Base-by-base conservation (phyloP, 2,797 vertebrate genomes). In the Rhinogobio ventralis region DNA sequence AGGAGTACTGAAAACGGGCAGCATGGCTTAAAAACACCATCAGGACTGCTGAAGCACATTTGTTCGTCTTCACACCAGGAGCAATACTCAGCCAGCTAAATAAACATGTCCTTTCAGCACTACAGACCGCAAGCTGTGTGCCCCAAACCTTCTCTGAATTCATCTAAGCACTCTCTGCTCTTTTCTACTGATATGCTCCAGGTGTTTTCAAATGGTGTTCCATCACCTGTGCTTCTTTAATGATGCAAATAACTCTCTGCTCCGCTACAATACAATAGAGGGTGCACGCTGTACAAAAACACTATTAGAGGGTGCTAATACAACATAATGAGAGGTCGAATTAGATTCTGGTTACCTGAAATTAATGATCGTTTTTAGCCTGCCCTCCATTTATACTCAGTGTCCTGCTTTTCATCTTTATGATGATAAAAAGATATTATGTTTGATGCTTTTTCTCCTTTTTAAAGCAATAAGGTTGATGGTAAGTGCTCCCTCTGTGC, bases 51-150 rank as follows among this genome's bases (percentile, higher is more conserved):
- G 51, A 53, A 88, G 91, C 89, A 92, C 94, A 93, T 93, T 92
- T 94, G 93, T 90, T 92, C 89, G 67, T 84, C 76, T 91, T 92
- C 91, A 90, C 93, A 91, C 90, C 85, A 86, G 71, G 73, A 85
- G 79, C 42, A n/a, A 69, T 75, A 69, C 85, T 53, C 72, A 15
- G 62, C 25, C 83, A 72, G 81, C 83, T 77, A 84, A 86, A 87
- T 83, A 88, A 88, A 86, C 83, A 86, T 86, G 84, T 90, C 71
- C 87, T 85, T 72, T 85, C 86, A 85, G 75, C 76, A 39, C 83
- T 57, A 64, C 80, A 81, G 81, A 86, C 76, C 80, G 67, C 85
- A 89, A 88, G 85, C 76, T 53, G 84, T 82, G 76, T 62, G 46
- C 66, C 82, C 67, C 25, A 71, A 85, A 81, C 66, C 64, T 67